These are phyloP conservation scores for Branchellion lobata DNA, from an alignment of 2,888 invertebrate genomes.

Conservation along the genomic window DNA sequence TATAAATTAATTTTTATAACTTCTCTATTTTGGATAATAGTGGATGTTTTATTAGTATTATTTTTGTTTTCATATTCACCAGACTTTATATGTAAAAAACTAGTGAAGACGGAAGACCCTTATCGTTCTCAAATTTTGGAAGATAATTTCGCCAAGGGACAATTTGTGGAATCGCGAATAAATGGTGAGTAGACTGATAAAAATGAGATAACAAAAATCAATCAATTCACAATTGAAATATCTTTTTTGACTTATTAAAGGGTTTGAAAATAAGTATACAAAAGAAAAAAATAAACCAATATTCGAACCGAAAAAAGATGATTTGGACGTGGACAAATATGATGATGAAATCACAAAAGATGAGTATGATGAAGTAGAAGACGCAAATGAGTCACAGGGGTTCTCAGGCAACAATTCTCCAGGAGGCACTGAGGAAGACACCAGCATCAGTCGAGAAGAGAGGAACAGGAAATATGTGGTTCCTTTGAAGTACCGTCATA, in stretches of 20 bases:
- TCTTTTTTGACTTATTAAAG: too few relatives aligned
- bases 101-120: not conserved
- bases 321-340: too few relatives aligned
- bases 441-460: not conserved
- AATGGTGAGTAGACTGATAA: not conserved
- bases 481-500: constrained; percentile 3
- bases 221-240: too few relatives aligned
- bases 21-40: constrained; percentile 29
- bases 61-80: not conserved
- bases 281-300: too few relatives aligned
- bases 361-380: not conserved
- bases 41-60: constrained; percentile 5
- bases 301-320: too few relatives aligned
- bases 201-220: too few relatives aligned
- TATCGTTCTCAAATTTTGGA: not conserved
- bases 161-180: not conserved
- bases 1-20: constrained; percentile 18
- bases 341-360: not conserved
- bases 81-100: not conserved
- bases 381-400: not conserved
- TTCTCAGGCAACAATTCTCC: not conserved
- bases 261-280: too few relatives aligned
- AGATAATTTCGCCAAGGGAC: not conserved
- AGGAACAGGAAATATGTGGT: constrained; percentile 1
- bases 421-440: not conserved